Evolutionary conservation across 2,888 invertebrate species (phyloP).

Genomic region (Lepidocyrtinus sp.): DNA sequence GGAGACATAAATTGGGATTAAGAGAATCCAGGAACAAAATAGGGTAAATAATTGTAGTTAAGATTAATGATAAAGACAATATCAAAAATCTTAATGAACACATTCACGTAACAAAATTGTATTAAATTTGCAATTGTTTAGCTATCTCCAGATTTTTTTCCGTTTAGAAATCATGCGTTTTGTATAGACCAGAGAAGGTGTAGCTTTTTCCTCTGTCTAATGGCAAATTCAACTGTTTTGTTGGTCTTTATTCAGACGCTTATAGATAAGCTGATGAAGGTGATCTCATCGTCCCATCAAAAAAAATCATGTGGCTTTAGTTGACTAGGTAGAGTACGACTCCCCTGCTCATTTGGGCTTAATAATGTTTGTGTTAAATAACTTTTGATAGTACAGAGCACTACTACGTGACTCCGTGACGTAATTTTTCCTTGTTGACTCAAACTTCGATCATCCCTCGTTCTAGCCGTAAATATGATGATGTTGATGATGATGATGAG

Average conservation of each 20-base stretch:
- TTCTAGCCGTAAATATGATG: neutral
- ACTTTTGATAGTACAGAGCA: slow-evolving; percentile 7
- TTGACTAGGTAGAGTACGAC: neutral
- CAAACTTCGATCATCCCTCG: neutral
- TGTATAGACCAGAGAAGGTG: neutral
- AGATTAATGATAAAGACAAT: slow-evolving; percentile 9
- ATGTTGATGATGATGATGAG: slow-evolving; percentile 28
- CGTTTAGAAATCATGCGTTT: neutral
- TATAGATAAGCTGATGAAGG: slow-evolving; percentile 18
- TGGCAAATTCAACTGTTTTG: neutral
- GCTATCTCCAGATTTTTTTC: slow-evolving; percentile 1
- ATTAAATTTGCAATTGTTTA: too few species aligned
- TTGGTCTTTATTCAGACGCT: neutral
- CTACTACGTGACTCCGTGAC: too few species aligned
- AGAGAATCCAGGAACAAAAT: too few species aligned
- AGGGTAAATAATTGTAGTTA: too few species aligned
- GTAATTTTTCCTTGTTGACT: too few species aligned
- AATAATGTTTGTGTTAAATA: slow-evolving; percentile 7
- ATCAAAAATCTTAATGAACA: slow-evolving; percentile 20
- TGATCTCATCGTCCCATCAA: slow-evolving; percentile 38
- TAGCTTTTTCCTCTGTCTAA: neutral
- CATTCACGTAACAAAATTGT: too few species aligned
- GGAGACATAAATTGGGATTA: too few species aligned
- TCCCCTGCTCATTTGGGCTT: too few species aligned
- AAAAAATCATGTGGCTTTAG: slow-evolving; percentile 40